Percentiles rank a stretch among this genome's conserved stretches.
phyloP scores from a whole-genome alignment of 2,888 invertebrate genomes.

The Panzeria rudis region DNA sequence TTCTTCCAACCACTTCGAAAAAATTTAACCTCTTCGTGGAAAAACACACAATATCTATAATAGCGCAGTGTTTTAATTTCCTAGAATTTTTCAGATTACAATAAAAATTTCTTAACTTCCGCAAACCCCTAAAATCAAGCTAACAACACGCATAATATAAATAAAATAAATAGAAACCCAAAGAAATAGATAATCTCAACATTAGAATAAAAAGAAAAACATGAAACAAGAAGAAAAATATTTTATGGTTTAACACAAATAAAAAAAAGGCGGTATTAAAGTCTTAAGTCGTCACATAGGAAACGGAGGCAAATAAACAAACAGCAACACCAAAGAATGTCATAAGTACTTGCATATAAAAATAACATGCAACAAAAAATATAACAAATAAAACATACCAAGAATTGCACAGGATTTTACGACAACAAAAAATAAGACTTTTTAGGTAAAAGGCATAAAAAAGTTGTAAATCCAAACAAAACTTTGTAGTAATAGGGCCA shows the following conservation, averaged over 20 bases:
- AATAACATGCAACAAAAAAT: neutral
- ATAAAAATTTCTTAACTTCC: slow-evolving; percentile 37
- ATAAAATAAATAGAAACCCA: slow-evolving; percentile 27
- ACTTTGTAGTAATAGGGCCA: neutral
- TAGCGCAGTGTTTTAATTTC: slow-evolving; percentile 42
- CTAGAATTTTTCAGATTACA: slow-evolving; percentile 21
- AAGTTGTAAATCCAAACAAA: neutral
- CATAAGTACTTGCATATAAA: neutral
- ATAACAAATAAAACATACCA: neutral
- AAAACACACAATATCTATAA: neutral
- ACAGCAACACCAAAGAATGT: slow-evolving; percentile 31
- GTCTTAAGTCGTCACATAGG: neutral
- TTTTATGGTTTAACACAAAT: slow-evolving; percentile 8
- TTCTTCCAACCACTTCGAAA: neutral
- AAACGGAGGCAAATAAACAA: neutral
- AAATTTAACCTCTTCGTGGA: slow-evolving; percentile 20
- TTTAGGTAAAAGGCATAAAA: neutral
- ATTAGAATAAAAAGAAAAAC: slow-evolving; percentile 27
- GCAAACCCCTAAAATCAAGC: slow-evolving; percentile 37
- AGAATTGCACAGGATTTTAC: neutral
- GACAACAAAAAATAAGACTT: neutral
- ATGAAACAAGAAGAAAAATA: neutral
- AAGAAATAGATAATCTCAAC: slow-evolving; percentile 56
- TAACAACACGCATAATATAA: slow-evolving; percentile 30
- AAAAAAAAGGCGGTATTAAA: slow-evolving; percentile 18